Conservation (phyloP, 2,797 vertebrate genomes). For the Enteromius argenteus region DNA sequence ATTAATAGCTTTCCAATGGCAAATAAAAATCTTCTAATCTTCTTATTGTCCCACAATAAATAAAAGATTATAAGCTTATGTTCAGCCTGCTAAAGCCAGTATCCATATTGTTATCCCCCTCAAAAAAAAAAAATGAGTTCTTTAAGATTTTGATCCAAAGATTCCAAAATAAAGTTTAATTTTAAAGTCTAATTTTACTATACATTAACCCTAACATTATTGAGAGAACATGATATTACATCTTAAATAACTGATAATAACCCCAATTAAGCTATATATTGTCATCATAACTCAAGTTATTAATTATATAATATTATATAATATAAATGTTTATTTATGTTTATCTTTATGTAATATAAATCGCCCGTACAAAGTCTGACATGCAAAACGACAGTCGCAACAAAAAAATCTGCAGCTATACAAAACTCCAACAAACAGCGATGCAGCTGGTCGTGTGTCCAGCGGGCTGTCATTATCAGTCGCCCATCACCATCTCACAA, state of each 20-base stretch:
- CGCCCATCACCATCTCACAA: constrained; percentile 78
- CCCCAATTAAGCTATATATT: not conserved
- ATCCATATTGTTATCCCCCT: constrained; percentile 66
- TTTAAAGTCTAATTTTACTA: not conserved
- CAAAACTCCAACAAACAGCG: constrained; percentile 63
- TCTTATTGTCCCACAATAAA: constrained; percentile 81
- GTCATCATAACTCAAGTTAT: not conserved
- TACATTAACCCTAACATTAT: not conserved
- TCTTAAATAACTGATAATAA: not conserved
- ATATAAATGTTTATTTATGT: too few relatives aligned
- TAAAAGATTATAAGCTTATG: constrained; percentile 77
- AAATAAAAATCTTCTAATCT: constrained; percentile 81
- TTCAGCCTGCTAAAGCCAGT: constrained; percentile 64
- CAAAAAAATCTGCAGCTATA: constrained; percentile 60
- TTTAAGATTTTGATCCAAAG: not conserved
- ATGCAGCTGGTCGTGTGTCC: constrained; percentile 73
- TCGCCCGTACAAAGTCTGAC: constrained; percentile 56
- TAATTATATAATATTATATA: not conserved
- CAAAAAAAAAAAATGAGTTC: constrained; percentile 13
- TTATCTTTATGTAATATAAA: too few relatives aligned
- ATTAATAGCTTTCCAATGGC: constrained; percentile 80
- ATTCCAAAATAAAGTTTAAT: not conserved
- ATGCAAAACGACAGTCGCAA: constrained; percentile 55
- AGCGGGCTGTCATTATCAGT: constrained; percentile 68
- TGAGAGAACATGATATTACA: not conserved